Base-by-base conservation (phyloP, 2,797 vertebrate species). In the Gallinago nigripennis region DNA sequence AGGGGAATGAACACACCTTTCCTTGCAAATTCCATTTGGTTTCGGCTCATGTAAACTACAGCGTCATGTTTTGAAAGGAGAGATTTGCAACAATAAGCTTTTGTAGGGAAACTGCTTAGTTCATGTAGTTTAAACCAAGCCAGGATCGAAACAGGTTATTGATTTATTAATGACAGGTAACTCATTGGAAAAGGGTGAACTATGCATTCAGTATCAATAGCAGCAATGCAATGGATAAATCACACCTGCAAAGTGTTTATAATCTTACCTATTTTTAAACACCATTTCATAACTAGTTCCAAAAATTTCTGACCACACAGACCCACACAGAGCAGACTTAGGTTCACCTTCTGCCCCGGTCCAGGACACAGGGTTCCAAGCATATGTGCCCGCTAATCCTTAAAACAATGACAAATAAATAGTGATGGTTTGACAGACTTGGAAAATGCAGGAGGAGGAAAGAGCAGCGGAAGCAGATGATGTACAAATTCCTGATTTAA, bases 331-430 rank as follows among this genome's bases (percentile, higher is more conserved):
- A 46, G 37, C 11, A 45, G 28, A 58, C 18, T 18, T 68, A 27
- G 1, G 1, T 13, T 48, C 4, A 14, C 23, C 46, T 83, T 35
- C 33, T 45, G 57, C 35, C 41, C 15, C 16, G 11, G 37, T 11
- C 23, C 4, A 1, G 31, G 48, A 37, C 27, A 2, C 0, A 4
- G 19, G 23, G 2, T 27, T 50, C 13, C 39, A 16, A 12, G 48
- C 41, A 8, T 20, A 2, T 2, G 1, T 25, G 12, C 15, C 54
- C 27, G 4, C 27, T 35, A 13, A 8, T 14, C 25, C 17, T 82
- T 82, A 48, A 82, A 75, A 60, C 24, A n/a, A 14, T 35, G 19
- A 58, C 6, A 63, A 66, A 73, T 27, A 69, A 54, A 35, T 9
- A 35, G 21, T 4, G 17, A 11, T 64, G 11, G 37, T 64, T 66